Base-by-base conservation (phyloP, 2,797 vertebrate genomes). In the Aotus griseimembra region DNA sequence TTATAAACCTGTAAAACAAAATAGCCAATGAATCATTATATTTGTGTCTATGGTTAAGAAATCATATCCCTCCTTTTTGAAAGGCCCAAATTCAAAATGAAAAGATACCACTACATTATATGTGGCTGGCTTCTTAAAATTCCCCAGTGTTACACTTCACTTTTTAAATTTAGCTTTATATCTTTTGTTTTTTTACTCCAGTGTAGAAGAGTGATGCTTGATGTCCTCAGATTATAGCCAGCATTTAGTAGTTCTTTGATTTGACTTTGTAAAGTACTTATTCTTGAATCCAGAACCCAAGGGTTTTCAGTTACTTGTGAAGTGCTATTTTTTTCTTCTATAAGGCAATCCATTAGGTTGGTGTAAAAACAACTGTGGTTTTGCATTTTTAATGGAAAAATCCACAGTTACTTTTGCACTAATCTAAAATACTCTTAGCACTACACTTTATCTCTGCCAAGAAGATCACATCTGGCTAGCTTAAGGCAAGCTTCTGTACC, bases 221-320 rank as follows among this genome's bases (percentile, higher is more conserved):
- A 98, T 44, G 96, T 98, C 89, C 97, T 41, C 70, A 99, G 99
- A 96, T 99, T 97, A 97, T 99, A 99, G 20, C 97, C 97, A 81
- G 99, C 30, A 17, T 81, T 97, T 55, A 98, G 81, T 72, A 99
- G 95, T 88, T 98, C 94, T 70, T 97, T 94, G n/a, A 99, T 96
- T 79, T 98, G 98, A 76, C 36, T 98, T 58, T 83, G 97, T 52
- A 99, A 98, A 97, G 98, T 99, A 88, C 92, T 96, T 73, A 98
- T 94, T 95, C 99, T 99, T 97, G 97, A 98, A 24, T 98, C 99
- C 93, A 99, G 97, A 87, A 99, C 94, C 50, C 95, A 99, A 41
- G 99, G 99, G 48, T 97, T 99, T 76, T 99, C 93, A 70, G 98
- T 11, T 70, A 99, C 98, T 98, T 98, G 98, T 72, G 97, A 96